These are phyloP conservation scores for Phania funesta DNA, from an alignment of 2,888 invertebrate species.

Conservation along the genomic window DNA sequence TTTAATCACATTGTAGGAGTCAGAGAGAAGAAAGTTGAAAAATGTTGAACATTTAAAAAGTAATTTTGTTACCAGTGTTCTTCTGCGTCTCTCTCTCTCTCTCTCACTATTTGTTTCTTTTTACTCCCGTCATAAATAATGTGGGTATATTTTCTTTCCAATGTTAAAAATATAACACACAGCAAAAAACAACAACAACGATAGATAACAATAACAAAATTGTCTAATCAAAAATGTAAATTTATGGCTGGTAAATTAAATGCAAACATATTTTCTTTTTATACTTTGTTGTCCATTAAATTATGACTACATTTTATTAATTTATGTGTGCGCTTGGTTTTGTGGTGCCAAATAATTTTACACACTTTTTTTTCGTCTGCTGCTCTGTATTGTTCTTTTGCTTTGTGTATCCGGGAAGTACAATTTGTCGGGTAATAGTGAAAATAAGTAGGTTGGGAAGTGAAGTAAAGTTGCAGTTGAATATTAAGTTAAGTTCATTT, in stretches of 20 bases:
- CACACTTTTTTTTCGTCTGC: neutral
- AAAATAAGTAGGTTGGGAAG: constrained; percentile 2
- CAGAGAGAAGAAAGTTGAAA: neutral
- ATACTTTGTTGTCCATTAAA: constrained; percentile 14
- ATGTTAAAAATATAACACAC: neutral
- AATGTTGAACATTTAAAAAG: constrained; percentile 3
- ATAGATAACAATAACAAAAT: neutral
- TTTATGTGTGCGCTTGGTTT: constrained; percentile 23
- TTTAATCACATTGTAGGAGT: neutral
- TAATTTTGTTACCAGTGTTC: too few relatives aligned
- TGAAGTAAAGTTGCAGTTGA: neutral
- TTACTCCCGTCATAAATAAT: neutral
- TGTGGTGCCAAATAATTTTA: constrained; percentile 21
- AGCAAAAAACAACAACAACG: neutral
- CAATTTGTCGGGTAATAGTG: constrained; percentile 12
- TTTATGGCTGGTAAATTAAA: constrained; percentile 49
- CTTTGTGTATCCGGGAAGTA: constrained; percentile 45
- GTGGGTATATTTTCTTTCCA: neutral
- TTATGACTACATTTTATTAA: constrained; percentile 12
- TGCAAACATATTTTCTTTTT: constrained; percentile 26
- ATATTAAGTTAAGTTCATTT: neutral
- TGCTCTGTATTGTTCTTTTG: constrained; percentile 6
- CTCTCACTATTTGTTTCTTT: too few relatives aligned
- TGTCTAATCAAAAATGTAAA: constrained; percentile 57
- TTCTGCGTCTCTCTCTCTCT: too few relatives aligned